A percentile compares a stretch with the other conserved stretches of the same genome.
phyloP scores from a whole-genome alignment of 2,888 invertebrate species.

The Lepidochrysops patricia region DNA sequence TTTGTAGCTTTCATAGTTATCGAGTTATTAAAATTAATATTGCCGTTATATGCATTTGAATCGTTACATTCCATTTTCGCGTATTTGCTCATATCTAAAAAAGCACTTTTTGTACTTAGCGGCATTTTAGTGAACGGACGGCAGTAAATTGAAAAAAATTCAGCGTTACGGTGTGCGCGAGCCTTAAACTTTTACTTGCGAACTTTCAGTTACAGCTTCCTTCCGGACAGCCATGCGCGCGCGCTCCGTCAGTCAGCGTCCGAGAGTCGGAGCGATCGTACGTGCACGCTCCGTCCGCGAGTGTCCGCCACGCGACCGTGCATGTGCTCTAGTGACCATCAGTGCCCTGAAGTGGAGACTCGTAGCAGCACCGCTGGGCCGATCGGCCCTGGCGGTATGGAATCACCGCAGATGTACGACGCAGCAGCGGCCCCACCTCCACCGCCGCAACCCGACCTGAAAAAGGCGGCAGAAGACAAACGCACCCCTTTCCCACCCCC shows the following conservation, averaged over 20 bases:
- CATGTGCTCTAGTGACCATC: conserved; percentile 60
- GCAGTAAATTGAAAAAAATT: conserved; percentile 1
- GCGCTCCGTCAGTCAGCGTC: conserved; percentile 52
- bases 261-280: conserved; percentile 49
- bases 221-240: conserved; percentile 61
- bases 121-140: too few relatives aligned
- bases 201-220: conserved; percentile 67
- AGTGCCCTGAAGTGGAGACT: conserved; percentile 71
- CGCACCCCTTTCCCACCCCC: conserved; percentile 84
- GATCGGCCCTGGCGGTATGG: conserved; percentile 77
- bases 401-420: conserved; percentile 92
- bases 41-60: too few relatives aligned
- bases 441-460: conserved; percentile 76
- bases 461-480: conserved; percentile 77
- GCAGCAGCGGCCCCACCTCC: conserved; percentile 77
- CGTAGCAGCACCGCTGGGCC: conserved; percentile 66
- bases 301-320: conserved; percentile 45
- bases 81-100: too few relatives aligned
- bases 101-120: too few relatives aligned
- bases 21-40: too few relatives aligned
- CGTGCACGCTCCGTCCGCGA: conserved; percentile 33
- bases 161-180: conserved; percentile 25
- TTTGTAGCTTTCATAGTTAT: too few relatives aligned
- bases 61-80: background rate
- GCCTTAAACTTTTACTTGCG: conserved; percentile 52